Evolutionary conservation across 2,888 invertebrate genomes (phyloP).

Genomic region (Zootermopsis nevadensis): DNA sequence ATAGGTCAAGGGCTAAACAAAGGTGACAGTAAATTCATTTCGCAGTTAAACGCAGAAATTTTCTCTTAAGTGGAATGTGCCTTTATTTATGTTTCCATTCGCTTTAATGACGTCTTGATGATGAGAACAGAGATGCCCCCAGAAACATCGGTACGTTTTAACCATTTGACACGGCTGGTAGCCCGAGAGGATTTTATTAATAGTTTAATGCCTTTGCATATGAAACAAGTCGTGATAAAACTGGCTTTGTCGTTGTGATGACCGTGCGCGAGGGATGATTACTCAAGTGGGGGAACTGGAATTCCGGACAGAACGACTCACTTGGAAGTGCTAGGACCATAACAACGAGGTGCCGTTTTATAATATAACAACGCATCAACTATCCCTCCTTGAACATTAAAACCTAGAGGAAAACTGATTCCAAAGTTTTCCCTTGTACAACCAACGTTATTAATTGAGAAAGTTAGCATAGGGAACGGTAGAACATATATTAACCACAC

Average conservation of each 20-base stretch:
- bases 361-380: conserved; percentile 38
- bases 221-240: background rate
- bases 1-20: no score
- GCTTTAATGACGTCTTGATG: no score
- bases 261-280: background rate
- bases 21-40: no score
- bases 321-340: background rate
- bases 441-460: conserved; percentile 22
- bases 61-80: no score
- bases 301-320: background rate
- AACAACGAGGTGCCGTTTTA: background rate
- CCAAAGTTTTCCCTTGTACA: conserved; percentile 31
- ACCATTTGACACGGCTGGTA: no score
- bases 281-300: background rate
- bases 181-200: no score
- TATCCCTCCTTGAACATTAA: conserved; percentile 21
- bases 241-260: background rate
- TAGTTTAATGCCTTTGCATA: no score
- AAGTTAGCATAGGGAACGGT: background rate
- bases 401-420: conserved; percentile 34
- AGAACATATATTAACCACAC: conserved; percentile 14
- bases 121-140: no score
- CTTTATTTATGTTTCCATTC: no score
- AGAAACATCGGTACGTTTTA: no score
- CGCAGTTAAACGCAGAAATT: no score